A percentile compares a stretch with the other conserved stretches of the same genome.
Conservation (phyloP, 2,888 invertebrate genomes). For the Nomada ruficornis region DNA sequence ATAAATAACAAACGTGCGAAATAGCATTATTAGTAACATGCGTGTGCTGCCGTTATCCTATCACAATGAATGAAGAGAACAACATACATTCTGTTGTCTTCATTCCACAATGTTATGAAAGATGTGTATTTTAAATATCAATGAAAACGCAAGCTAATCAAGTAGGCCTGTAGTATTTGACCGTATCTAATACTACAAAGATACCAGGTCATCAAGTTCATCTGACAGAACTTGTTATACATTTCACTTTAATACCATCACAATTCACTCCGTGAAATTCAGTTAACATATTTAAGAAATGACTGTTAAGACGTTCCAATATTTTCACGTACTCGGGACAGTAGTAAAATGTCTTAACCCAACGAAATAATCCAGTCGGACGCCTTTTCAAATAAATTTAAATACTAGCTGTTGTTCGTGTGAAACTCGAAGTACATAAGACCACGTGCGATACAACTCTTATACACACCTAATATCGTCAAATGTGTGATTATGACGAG, state of each 20-base stretch:
- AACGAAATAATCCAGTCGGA: too few species aligned
- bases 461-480: too few species aligned
- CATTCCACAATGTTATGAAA: neutral
- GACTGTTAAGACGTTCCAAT: neutral
- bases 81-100: neutral
- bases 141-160: constrained; percentile 13
- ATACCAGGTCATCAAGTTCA: constrained; percentile 26
- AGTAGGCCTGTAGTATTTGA: constrained; percentile 18
- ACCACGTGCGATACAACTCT: too few species aligned
- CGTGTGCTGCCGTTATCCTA: too few species aligned
- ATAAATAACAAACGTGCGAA: neutral
- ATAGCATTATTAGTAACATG: neutral
- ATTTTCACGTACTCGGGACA: neutral
- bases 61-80: neutral
- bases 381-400: too few species aligned
- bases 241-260: neutral
- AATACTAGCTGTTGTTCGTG: too few species aligned
- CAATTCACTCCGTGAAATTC: constrained; percentile 1
- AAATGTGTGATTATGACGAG: too few species aligned
- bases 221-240: constrained; percentile 7
- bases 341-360: too few species aligned
- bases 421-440: too few species aligned
- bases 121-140: neutral
- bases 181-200: constrained; percentile 2
- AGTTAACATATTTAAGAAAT: neutral